Percentiles rank a stretch among this genome's conserved stretches.
Evolutionary conservation across 2,888 invertebrate species (phyloP).

Genomic region (Maniola hyperantus): DNA sequence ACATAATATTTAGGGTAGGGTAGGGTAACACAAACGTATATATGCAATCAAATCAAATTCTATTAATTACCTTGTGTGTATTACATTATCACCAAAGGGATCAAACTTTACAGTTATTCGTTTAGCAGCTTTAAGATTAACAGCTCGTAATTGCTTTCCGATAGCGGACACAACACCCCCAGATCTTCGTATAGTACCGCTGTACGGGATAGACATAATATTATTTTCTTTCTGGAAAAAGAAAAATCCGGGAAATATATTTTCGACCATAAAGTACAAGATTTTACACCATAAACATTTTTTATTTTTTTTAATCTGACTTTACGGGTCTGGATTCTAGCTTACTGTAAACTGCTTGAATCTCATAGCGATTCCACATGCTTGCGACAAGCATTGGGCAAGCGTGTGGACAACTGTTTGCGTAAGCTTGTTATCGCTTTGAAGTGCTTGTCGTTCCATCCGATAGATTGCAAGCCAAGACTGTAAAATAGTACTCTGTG

Average conservation of each 20-base stretch:
- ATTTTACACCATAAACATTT: too few species aligned
- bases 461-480: too few species aligned
- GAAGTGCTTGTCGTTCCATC: too few species aligned
- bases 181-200: slow-evolving; percentile 86
- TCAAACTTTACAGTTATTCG: slow-evolving; percentile 91
- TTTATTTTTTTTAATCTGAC: too few species aligned
- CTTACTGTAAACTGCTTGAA: too few species aligned
- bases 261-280: slow-evolving; percentile 4
- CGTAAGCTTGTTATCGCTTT: too few species aligned
- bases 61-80: slow-evolving; percentile 81
- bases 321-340: too few species aligned
- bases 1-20: not conserved
- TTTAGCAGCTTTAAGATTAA: slow-evolving; percentile 91
- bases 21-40: too few species aligned
- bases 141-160: slow-evolving; percentile 85
- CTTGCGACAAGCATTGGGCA: too few species aligned
- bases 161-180: slow-evolving; percentile 88
- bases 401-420: too few species aligned
- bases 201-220: slow-evolving; percentile 89
- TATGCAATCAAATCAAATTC: not conserved
- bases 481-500: too few species aligned
- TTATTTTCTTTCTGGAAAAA: slow-evolving; percentile 38
- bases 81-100: slow-evolving; percentile 89
- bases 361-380: too few species aligned
- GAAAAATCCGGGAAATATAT: slow-evolving; percentile 27